Evolutionary conservation across 2,888 invertebrate species (phyloP).

Genomic region (Mimumesa dahlbomi): DNA sequence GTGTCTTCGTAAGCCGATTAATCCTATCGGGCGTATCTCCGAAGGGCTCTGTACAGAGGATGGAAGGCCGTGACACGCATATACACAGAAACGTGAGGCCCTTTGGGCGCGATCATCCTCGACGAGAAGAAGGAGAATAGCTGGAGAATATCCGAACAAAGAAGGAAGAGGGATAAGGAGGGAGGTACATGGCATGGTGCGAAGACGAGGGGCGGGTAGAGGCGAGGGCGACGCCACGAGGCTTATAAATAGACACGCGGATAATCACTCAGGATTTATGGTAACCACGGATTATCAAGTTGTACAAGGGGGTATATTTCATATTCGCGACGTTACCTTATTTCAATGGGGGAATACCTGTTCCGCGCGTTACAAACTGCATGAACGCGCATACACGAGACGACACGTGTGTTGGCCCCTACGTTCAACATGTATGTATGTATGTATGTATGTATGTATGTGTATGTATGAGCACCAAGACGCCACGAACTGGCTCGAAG

Average conservation of each 20-base stretch:
- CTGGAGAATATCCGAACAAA: conserved; percentile 47
- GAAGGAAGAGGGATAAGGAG: conserved; percentile 43
- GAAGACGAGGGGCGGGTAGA: conserved; percentile 40
- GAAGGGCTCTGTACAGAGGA: conserved; percentile 37
- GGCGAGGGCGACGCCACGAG: conserved; percentile 67
- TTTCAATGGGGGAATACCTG: conserved; percentile 78
- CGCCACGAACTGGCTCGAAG: conserved; percentile 59
- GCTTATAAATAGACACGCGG: conserved; percentile 80
- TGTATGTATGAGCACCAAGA: conserved; percentile 49
- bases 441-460: conserved; percentile 37
- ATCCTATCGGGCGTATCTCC: conserved; percentile 64
- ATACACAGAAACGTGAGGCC: conserved; percentile 47
- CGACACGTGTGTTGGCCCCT: conserved; percentile 59
- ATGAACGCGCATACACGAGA: conserved; percentile 62
- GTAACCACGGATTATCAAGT: conserved; percentile 81
- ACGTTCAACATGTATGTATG: conserved; percentile 34
- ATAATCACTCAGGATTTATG: conserved; percentile 81
- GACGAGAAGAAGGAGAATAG: conserved; percentile 44
- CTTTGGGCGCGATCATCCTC: conserved; percentile 57
- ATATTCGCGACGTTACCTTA: conserved; percentile 79
- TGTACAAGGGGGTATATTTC: conserved; percentile 80
- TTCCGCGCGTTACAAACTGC: conserved; percentile 71
- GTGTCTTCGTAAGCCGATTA: conserved; percentile 63
- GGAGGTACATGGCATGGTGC: conserved; percentile 8
- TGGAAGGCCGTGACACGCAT: conserved; percentile 55